phyloP scores from a whole-genome alignment of 2,888 invertebrate genomes.

The Endomychus coccineus region DNA sequence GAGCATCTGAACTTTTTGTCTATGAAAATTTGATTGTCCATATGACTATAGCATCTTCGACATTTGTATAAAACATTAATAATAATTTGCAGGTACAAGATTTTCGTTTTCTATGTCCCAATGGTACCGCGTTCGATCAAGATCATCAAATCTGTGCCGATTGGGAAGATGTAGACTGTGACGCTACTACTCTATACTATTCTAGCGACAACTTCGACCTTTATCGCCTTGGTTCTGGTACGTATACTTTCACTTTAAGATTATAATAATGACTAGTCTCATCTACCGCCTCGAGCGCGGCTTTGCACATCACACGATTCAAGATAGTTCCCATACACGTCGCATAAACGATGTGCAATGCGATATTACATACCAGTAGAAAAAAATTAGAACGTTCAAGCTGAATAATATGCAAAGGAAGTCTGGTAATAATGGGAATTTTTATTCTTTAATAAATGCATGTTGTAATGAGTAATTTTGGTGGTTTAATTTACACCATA shows the following conservation, averaged over 20 bases:
- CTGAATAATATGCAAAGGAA: too few species aligned
- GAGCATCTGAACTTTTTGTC: too few species aligned
- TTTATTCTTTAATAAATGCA: too few species aligned
- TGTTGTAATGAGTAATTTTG: too few species aligned
- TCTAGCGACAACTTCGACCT: conserved; percentile 81
- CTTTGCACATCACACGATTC: conserved; percentile 10
- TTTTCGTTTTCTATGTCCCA: conserved; percentile 83
- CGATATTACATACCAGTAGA: too few species aligned
- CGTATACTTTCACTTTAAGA: conserved; percentile 13
- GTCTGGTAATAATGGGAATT: too few species aligned
- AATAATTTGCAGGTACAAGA: conserved; percentile 61
- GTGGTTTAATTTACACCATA: too few species aligned
- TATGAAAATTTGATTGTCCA: too few species aligned
- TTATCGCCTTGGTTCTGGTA: conserved; percentile 71
- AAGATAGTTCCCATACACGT: conserved; percentile 11
- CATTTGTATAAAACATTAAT: too few species aligned
- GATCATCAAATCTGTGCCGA: conserved; percentile 88
- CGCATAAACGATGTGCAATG: too few species aligned
- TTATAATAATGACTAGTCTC: conserved; percentile 11
- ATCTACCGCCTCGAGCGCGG: conserved; percentile 15
- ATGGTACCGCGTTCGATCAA: conserved; percentile 85
- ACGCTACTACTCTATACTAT: conserved; percentile 69
- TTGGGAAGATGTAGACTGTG: conserved; percentile 85
- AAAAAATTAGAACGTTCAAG: too few species aligned
- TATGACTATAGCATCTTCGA: too few species aligned